These are phyloP conservation scores for Chesias legatella DNA, from an alignment of 2,888 invertebrate genomes.

Conservation along the genomic window DNA sequence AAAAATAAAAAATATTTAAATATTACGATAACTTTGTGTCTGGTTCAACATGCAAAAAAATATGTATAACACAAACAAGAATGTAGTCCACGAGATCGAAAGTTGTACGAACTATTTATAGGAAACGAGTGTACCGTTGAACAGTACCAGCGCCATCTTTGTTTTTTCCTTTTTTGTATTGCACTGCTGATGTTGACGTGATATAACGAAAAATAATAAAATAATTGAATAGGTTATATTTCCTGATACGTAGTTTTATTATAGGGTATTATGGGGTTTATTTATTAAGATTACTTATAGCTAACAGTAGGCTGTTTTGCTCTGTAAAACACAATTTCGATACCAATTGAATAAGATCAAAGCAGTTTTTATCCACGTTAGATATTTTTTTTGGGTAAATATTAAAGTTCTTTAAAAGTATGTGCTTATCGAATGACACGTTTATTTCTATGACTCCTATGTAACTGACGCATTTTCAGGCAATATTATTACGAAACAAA, in stretches of 20 bases:
- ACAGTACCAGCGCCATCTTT: slow-evolving; percentile 9
- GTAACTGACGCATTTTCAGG: too few relatives aligned
- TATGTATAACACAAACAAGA: slow-evolving; percentile 21
- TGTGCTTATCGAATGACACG: too few relatives aligned
- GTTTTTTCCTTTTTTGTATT: slow-evolving; percentile 17
- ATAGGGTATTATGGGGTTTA: background rate
- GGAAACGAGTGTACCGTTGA: slow-evolving; percentile 35
- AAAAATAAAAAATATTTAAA: background rate
- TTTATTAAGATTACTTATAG: background rate
- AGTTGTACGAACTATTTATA: slow-evolving; percentile 48
- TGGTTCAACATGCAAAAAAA: slow-evolving; percentile 13
- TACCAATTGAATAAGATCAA: too few relatives aligned
- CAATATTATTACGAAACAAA: too few relatives aligned
- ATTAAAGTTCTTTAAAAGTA: too few relatives aligned
- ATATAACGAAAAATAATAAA: slow-evolving; percentile 15
- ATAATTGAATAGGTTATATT: slow-evolving; percentile 2
- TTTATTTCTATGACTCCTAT: too few relatives aligned
- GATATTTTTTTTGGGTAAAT: too few relatives aligned
- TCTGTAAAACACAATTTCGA: too few relatives aligned
- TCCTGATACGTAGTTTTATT: background rate
- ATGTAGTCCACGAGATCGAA: slow-evolving; percentile 41
- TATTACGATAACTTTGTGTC: slow-evolving; percentile 11
- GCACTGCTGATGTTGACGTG: slow-evolving; percentile 1
- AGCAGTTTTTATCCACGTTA: too few relatives aligned
- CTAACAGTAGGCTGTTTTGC: too few relatives aligned